These are phyloP conservation scores for Gastrophysa polygoni DNA, from an alignment of 2,888 invertebrate species.

Conservation along the genomic window DNA sequence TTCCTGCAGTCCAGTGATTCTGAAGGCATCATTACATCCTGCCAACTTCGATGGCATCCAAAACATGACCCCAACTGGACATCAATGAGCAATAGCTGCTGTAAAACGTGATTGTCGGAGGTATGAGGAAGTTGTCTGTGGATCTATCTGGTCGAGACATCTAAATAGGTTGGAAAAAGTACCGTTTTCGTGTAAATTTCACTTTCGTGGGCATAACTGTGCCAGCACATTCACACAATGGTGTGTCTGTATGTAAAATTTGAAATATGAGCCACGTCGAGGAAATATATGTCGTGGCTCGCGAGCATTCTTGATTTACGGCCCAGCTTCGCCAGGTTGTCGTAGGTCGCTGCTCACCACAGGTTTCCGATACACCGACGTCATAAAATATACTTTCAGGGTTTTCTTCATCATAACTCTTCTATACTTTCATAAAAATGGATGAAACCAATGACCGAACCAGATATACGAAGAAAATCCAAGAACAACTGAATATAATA, in stretches of 20 bases:
- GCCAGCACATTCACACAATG: constrained; percentile 40
- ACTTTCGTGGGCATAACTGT: constrained; percentile 38
- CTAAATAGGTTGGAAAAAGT: constrained; percentile 30
- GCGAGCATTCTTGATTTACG: constrained; percentile 44
- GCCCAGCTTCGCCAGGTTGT: constrained; percentile 43
- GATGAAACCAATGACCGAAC: too few relatives aligned
- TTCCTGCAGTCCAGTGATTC: too few relatives aligned
- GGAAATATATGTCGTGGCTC: constrained; percentile 40
- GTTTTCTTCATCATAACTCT: too few relatives aligned
- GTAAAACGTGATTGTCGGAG: background rate
- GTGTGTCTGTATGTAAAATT: constrained; percentile 43
- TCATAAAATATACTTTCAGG: background rate
- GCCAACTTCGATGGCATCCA: too few relatives aligned
- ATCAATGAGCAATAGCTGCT: background rate
- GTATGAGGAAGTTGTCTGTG: background rate
- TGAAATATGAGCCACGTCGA: constrained; percentile 45
- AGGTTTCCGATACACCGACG: background rate
- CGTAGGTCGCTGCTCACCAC: constrained; percentile 40
- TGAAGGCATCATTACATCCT: too few relatives aligned
- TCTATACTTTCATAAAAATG: too few relatives aligned
- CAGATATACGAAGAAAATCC: too few relatives aligned
- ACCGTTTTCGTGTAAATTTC: constrained; percentile 40
- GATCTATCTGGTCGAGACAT: constrained; percentile 33
- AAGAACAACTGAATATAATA: too few relatives aligned
- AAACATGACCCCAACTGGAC: too few relatives aligned